Base-by-base conservation (phyloP, 2,113 vertebrate genomes). In the Anas platyrhynchos region DNA sequence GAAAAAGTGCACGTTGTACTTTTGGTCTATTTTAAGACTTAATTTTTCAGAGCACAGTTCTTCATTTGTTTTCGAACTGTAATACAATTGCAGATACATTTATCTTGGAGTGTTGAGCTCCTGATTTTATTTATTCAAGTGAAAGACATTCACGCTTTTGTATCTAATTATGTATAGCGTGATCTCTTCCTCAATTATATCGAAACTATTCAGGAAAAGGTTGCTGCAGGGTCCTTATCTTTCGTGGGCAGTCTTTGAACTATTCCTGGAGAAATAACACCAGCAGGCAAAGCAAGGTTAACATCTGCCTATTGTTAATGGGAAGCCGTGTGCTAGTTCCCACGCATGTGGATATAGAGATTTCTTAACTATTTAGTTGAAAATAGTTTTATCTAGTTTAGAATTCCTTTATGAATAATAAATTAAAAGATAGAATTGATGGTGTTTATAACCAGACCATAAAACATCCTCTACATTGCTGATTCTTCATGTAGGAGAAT, bases 121-220 rank as follows among this genome's bases (percentile, higher is more conserved):
- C 69, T 81, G 48, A 67, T 96, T 38, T 80, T 94, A 88, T 86
- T 94, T 95, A 83, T 90, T 85, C 66, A 79, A 85, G 58, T 26
- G 56, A 83, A 87, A 95, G 61, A 43, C 67, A 50, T 86, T 81
- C 77, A 73, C 31, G 16, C 87, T 95, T 91, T 75, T 16, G 84
- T 95, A 91, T 83, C 72, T 86, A 75, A 86, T 96, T 93, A 94
- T 65, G 38, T 85, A 7, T 68, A 71, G 46, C 34, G 52, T 88
- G 56, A 78, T 16, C 43, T 80, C 27, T 59, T 95, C 46, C 74
- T 93, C 55, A 91, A 11, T 81, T 93, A 29, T 34, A 41, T 29
- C 36, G 69, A 56, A 88, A 86, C 54, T 21, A 62, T 32, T 63
- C 41, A 86, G 65, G 46, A 80, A 88, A 72, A 88, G 50, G 16